These are phyloP conservation scores for Arion vulgaris DNA, from an alignment of 1,140 invertebrate species.

Conservation along the genomic window DNA sequence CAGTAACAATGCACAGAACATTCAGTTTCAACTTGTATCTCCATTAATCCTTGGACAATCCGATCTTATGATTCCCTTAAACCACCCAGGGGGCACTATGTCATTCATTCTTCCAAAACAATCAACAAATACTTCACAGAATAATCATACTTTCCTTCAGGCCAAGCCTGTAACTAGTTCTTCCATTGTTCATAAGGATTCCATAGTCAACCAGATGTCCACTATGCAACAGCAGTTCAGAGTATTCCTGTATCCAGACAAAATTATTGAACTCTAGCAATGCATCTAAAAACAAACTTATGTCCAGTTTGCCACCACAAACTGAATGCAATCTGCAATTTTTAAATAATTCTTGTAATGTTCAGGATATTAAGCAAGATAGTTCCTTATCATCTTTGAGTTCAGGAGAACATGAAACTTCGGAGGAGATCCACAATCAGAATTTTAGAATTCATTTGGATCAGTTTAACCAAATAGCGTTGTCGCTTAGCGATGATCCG, in stretches of 20 bases:
- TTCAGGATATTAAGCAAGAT: not conserved
- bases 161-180: not conserved
- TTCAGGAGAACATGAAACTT: not conserved
- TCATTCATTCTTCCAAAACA: not conserved
- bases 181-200: not conserved
- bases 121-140: not conserved
- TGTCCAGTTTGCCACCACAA: no score
- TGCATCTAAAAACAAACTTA: no score
- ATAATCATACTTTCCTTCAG: not conserved
- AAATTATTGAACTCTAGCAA: no score
- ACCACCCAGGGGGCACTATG: slow-evolving; percentile 1
- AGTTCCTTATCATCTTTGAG: not conserved
- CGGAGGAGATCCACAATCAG: not conserved
- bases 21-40: not conserved
- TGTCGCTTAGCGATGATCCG: not conserved
- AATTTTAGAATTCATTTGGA: not conserved
- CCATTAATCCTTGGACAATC: not conserved
- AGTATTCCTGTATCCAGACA: no score
- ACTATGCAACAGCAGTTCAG: no score
- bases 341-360: no score
- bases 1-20: not conserved
- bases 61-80: not conserved
- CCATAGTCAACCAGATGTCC: no score
- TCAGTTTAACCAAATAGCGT: not conserved
- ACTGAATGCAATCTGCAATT: no score